phyloP scores from a whole-genome alignment of 1,140 invertebrate genomes.

The Steinernema feltiae region DNA sequence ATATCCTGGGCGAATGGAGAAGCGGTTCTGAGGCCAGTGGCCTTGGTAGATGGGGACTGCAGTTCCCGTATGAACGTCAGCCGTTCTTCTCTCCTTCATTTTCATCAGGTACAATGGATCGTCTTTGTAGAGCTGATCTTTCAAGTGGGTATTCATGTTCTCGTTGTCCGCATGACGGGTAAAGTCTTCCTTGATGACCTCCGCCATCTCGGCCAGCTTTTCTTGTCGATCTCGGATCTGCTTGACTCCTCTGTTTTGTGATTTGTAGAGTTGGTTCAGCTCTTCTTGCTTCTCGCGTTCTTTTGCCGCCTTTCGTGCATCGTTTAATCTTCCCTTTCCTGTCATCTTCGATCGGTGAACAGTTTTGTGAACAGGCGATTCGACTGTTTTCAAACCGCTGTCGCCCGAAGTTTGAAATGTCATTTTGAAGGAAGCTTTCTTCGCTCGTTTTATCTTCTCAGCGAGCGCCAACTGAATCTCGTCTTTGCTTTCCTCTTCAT shows the following conservation, averaged over 20 bases:
- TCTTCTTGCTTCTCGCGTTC: conserved; percentile 45
- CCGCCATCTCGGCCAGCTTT: conserved; percentile 45
- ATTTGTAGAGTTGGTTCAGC: conserved; percentile 40
- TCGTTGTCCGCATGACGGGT: conserved; percentile 46
- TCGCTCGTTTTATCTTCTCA: conserved; percentile 17
- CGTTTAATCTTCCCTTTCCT: conserved; percentile 33
- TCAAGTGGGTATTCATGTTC: conserved; percentile 47
- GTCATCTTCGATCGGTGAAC: conserved; percentile 24
- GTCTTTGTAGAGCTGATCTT: conserved; percentile 42
- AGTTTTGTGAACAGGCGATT: conserved; percentile 18
- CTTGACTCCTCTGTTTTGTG: conserved; percentile 35
- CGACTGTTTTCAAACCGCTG: neutral
- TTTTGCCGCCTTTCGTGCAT: conserved; percentile 36
- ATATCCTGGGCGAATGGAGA: conserved; percentile 80
- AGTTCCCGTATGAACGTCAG: conserved; percentile 42
- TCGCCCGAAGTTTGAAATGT: conserved; percentile 17
- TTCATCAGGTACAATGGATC: conserved; percentile 46
- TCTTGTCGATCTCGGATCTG: conserved; percentile 42
- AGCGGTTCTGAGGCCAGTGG: conserved; percentile 68
- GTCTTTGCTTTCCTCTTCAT: conserved; percentile 34
- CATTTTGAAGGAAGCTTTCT: conserved; percentile 22
- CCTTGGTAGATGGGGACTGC: conserved; percentile 50
- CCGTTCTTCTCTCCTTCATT: conserved; percentile 31
- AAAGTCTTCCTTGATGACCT: conserved; percentile 43
- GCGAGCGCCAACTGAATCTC: conserved; percentile 18